Conservation (phyloP, 2,888 invertebrate species). For the Prenolepis imparis region DNA sequence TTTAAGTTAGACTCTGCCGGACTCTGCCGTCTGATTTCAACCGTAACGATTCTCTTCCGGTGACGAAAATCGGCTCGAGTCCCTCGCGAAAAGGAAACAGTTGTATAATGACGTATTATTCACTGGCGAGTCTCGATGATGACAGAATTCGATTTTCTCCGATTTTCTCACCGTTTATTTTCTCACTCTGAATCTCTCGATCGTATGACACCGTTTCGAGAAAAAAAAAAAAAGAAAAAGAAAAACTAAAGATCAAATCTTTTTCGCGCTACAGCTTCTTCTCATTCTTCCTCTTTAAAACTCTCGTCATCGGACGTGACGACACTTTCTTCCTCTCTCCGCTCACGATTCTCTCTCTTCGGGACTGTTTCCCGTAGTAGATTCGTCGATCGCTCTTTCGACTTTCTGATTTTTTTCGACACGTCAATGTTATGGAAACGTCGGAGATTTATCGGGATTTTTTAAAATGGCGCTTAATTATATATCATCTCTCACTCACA, state of each 20-base stretch:
- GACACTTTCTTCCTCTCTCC: constrained; percentile 13
- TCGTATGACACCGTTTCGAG: not conserved
- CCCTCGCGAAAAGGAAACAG: not conserved
- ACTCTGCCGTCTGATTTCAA: constrained; percentile 15
- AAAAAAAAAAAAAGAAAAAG: not conserved
- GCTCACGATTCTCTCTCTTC: not conserved
- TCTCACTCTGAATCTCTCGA: constrained; percentile 5
- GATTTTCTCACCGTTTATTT: constrained; percentile 11
- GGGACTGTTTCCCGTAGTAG: too few species aligned
- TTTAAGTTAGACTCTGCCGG: not conserved
- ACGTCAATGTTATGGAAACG: constrained; percentile 6
- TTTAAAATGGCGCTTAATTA: not conserved
- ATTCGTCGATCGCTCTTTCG: constrained; percentile 13
- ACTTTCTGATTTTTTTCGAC: not conserved
- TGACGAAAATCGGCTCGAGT: constrained; percentile 32
- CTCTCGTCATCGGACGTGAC: constrained; percentile 18
- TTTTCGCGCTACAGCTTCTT: not conserved
- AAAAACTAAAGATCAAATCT: not conserved
- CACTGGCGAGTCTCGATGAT: not conserved
- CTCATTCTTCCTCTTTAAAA: constrained; percentile 7
- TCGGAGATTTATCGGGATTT: not conserved
- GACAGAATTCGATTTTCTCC: not conserved
- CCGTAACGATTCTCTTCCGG: constrained; percentile 12
- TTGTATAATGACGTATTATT: not conserved
- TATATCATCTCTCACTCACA: constrained; percentile 38